Conservation (phyloP, 1,140 invertebrate species). For the Himalopsyche phryganea region DNA sequence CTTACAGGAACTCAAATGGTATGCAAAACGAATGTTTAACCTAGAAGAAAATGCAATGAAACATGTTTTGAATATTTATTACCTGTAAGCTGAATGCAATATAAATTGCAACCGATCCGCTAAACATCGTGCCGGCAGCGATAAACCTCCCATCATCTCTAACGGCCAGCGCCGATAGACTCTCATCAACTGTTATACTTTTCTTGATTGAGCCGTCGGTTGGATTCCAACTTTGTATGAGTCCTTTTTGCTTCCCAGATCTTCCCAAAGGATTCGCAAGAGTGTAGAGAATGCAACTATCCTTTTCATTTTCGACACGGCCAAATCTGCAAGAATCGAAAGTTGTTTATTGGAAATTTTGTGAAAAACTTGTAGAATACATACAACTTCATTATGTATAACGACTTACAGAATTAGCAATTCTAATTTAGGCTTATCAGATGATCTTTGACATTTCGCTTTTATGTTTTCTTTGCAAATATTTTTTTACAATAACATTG, state of each 20-base stretch:
- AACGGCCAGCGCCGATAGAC: slow-evolving; percentile 80
- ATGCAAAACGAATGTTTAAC: too few species aligned
- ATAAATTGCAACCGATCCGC: slow-evolving; percentile 85
- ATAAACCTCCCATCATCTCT: slow-evolving; percentile 88
- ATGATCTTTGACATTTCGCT: too few species aligned
- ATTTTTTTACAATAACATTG: too few species aligned
- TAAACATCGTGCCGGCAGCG: slow-evolving; percentile 89
- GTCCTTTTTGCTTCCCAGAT: slow-evolving; percentile 66
- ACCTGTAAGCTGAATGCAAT: slow-evolving; percentile 90
- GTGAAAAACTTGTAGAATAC: too few species aligned
- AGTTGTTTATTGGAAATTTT: too few species aligned
- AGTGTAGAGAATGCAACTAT: slow-evolving; percentile 70
- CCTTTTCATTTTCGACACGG: slow-evolving; percentile 61
- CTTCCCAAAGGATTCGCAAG: slow-evolving; percentile 73
- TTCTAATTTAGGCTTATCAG: slow-evolving; percentile 3
- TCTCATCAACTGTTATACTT: slow-evolving; percentile 63
- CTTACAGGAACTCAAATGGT: too few species aligned
- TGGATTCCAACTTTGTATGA: slow-evolving; percentile 70
- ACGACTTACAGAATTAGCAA: neutral
- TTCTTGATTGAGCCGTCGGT: slow-evolving; percentile 54
- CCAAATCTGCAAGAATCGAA: slow-evolving; percentile 60
- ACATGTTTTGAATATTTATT: too few species aligned
- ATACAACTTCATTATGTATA: too few species aligned
- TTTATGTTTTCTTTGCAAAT: too few species aligned
- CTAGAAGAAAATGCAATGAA: too few species aligned